Evolutionary conservation across 2,888 invertebrate species (phyloP), one percentile per base, ranked within the genome.

Genomic region (Scaptomyza tumidula): DNA sequence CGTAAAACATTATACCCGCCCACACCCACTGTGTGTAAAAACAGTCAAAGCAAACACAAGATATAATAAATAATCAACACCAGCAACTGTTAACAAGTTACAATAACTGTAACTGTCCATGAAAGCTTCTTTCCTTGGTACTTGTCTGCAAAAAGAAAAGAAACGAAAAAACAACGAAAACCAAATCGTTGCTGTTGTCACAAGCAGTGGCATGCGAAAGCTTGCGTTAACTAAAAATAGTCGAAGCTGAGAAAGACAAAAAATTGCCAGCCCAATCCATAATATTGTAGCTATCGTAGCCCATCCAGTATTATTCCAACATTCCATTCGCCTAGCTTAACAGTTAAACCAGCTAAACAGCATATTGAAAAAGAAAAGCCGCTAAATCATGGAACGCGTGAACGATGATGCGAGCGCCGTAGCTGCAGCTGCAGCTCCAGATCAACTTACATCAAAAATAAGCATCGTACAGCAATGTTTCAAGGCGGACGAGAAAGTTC

Each of bases 381-480:
- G 66, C 58, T 10, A 24, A 78, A 59, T 49, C 2, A 75, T 75
- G 75, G 79, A 78, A 43, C 43, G 46, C 41, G 75, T 45, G 7
- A 61, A 9, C 33, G 19, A 7, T 41, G 49, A 54, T 10, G 19
- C 55, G 29, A 56, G 61, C 44, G 64, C 6, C 35, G 24, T 3
- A 24, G 24, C 24, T 5, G 24, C 24, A 24, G 24, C 37, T 10
- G 63, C 57, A 39, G 62, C 46, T 14, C n/a, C n/a, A 73, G 19
- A 48, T 58, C 80, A 13, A 82, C 80, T n/a, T n/a, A n/a, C n/a
- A n/a, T n/a, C n/a, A n/a, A n/a, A n/a, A 27, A 64, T 83, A 48
- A 66, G 89, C 24, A 82, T 92, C 24, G 90, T 92, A 10, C 90
- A 91, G 67, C 89, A 91, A 62, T 91, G 92, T 46, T 90, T 92